Percentiles rank a stretch among this genome's conserved stretches.
These are phyloP conservation scores for Phacellophora camtschatica DNA, from an alignment of 30 jellyfish, hydroid and myxozoan genomes.

Conservation along the genomic window DNA sequence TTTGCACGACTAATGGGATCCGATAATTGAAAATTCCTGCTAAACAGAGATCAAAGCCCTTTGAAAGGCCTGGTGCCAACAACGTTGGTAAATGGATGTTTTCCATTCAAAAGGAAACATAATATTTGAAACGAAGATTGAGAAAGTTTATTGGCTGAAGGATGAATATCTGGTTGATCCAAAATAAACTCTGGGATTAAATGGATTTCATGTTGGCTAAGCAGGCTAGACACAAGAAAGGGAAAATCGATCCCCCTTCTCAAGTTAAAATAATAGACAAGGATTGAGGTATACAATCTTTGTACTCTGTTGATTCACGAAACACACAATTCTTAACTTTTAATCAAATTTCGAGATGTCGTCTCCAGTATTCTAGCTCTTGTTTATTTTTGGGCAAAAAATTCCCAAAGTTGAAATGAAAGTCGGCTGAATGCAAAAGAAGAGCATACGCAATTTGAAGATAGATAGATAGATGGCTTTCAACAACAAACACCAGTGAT, in stretches of 20 bases:
- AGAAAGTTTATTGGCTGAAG: constrained; percentile 17
- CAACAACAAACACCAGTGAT: not conserved
- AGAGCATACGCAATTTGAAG: too few species aligned
- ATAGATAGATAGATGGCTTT: not conserved
- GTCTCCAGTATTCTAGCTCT: not conserved
- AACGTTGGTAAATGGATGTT: not conserved
- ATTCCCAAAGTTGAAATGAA: too few species aligned
- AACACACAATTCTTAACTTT: constrained; percentile 1
- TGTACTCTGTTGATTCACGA: constrained; percentile 2
- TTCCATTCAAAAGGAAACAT: constrained; percentile 7
- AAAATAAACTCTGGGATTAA: constrained; percentile 49
- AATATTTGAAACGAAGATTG: constrained; percentile 29
- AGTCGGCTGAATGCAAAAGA: too few species aligned
- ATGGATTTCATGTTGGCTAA: constrained; percentile 9
- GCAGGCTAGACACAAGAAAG: constrained; percentile 42
- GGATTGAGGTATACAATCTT: not conserved
- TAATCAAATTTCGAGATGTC: constrained; percentile 13
- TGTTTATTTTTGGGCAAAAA: not conserved
- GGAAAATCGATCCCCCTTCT: constrained; percentile 47
- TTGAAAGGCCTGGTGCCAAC: constrained; percentile 42
- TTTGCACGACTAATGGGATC: not conserved
- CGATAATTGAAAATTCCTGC: not conserved
- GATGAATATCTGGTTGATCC: constrained; percentile 22
- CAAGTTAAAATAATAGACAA: constrained; percentile 18
- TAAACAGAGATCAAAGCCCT: not conserved